These are phyloP conservation scores for Pantherophis alleghaniensis DNA, from an alignment of 2,797 vertebrate genomes.

Conservation along the genomic window DNA sequence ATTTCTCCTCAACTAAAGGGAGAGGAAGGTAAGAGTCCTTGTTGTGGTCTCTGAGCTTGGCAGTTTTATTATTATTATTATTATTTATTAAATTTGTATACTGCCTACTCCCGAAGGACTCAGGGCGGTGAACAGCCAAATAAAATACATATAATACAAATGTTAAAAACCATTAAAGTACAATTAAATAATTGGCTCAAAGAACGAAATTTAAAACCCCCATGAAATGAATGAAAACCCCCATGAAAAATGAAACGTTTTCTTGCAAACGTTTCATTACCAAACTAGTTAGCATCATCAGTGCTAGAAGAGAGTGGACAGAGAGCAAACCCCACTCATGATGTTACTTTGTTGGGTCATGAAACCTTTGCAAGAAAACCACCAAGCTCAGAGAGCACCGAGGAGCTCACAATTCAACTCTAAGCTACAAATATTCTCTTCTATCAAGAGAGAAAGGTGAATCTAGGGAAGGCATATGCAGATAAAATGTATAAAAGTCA, in stretches of 20 bases:
- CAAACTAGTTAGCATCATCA: neutral
- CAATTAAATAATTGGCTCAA: no score
- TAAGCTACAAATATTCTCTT: neutral
- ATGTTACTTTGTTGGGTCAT: neutral
- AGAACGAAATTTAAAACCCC: no score
- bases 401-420: neutral
- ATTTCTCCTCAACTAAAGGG: neutral
- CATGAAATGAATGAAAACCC: no score
- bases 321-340: no score
- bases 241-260: neutral
- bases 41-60: neutral
- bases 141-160: no score
- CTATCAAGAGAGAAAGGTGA: neutral
- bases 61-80: neutral
- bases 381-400: neutral
- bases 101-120: no score
- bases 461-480: neutral
- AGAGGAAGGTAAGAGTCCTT: neutral
- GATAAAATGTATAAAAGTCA: neutral
- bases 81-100: no score
- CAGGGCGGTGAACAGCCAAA: no score
- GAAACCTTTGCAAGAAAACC: neutral
- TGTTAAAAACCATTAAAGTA: no score
- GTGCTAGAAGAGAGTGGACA: no score
- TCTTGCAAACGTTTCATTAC: neutral